Conservation (phyloP, 1,140 invertebrate species). For the Caenorhabditis inopinata region DNA sequence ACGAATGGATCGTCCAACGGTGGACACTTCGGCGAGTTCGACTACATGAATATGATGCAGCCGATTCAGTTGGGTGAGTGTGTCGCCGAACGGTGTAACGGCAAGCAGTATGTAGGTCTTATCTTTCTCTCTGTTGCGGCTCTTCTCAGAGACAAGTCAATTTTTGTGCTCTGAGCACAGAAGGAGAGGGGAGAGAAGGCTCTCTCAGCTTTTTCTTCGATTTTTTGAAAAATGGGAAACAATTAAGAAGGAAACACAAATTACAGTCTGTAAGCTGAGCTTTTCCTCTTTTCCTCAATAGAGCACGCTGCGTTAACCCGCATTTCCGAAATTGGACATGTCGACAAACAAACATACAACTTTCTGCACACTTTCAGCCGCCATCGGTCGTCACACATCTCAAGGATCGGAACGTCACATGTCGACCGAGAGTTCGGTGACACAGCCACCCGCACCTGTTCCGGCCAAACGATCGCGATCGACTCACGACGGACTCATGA, state of each 20-base stretch:
- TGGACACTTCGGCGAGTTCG: neutral
- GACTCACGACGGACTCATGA: slow-evolving; percentile 45
- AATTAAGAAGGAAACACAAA: neutral
- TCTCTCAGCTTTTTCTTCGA: no score
- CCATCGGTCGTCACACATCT: neutral
- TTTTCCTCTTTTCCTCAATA: no score
- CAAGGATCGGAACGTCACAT: neutral
- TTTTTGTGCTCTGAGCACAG: no score
- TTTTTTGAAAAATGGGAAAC: neutral
- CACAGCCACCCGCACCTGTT: neutral
- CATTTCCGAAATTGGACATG: no score
- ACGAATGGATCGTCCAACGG: neutral
- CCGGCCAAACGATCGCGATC: slow-evolving; percentile 32
- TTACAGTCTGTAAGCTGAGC: neutral
- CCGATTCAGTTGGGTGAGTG: neutral
- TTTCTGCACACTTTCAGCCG: neutral
- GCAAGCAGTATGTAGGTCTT: no score
- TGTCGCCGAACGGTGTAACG: no score
- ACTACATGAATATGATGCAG: slow-evolving; percentile 22
- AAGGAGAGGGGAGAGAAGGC: no score
- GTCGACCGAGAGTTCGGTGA: neutral
- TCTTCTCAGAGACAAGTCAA: no score
- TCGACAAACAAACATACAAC: no score
- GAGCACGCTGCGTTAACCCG: no score
- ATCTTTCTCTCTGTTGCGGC: no score